phyloP scores from a whole-genome alignment of 1,140 invertebrate genomes.

The Drosophila kikkawai region DNA sequence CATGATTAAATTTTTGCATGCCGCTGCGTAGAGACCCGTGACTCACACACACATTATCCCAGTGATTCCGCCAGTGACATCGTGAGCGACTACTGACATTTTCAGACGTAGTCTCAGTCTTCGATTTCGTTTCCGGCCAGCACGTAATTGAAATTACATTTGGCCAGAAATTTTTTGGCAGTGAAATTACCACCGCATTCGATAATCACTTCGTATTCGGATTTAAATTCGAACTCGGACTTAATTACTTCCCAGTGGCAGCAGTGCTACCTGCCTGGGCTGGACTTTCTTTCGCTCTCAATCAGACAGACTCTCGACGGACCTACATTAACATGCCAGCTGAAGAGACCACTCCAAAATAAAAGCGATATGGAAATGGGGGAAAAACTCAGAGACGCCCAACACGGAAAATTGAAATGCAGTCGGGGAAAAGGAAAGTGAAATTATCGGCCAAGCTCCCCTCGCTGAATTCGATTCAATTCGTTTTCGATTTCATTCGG shows the following conservation, averaged over 20 bases:
- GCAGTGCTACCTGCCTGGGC: neutral
- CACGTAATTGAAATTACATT: constrained; percentile 75
- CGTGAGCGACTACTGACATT: constrained; percentile 59
- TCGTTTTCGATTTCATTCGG: constrained; percentile 74
- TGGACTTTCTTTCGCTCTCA: constrained; percentile 43
- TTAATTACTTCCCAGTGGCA: constrained; percentile 46
- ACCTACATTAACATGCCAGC: constrained; percentile 70
- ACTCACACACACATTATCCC: constrained; percentile 8
- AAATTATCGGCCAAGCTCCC: constrained; percentile 49
- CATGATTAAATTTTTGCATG: constrained; percentile 39
- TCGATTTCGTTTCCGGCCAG: constrained; percentile 72
- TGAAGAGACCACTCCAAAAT: constrained; percentile 63
- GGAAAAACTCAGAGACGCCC: constrained; percentile 18
- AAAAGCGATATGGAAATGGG: constrained; percentile 37
- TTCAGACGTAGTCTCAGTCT: constrained; percentile 9
- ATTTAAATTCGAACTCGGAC: constrained; percentile 43
- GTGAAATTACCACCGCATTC: constrained; percentile 57
- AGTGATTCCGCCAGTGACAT: constrained; percentile 41
- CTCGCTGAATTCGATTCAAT: constrained; percentile 56
- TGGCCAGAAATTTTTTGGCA: constrained; percentile 62
- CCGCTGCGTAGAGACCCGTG: constrained; percentile 55
- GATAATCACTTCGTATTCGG: constrained; percentile 46
- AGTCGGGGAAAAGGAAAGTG: constrained; percentile 73
- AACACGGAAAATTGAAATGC: constrained; percentile 62
- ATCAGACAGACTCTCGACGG: constrained; percentile 18